Evolutionary conservation across 2,797 vertebrate species (phyloP), one percentile per base, ranked within the genome.

Genomic region (Cuniculus paca): DNA sequence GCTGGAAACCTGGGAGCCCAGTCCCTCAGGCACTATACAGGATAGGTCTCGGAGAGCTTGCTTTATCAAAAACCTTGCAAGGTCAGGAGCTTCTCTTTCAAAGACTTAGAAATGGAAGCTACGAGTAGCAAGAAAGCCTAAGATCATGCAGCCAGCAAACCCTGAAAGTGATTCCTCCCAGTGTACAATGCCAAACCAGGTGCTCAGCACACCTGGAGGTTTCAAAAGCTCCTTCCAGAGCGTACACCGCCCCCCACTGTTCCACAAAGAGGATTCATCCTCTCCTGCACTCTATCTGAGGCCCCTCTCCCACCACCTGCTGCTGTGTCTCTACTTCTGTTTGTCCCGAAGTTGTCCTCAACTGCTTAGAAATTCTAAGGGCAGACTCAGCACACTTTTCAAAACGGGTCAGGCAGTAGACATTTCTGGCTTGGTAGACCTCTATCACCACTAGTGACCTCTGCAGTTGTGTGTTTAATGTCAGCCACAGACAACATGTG

Each of bases 401-500:
- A 4, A 10, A 87, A 45, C 34, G 54, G 26, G 56, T 24, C 17
- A 1, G 65, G n/a, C 0, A 24, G 36, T 19, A 34, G 42, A 3
- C 16, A 4, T 5, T 8, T 14, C 3, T 16, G 45, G 65, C 17
- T 42, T 22, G 22, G 48, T 3, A 10, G 34, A 78, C 3, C 7
- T 20, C 54, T 17, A 1, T 11, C 28, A 24, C 6, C 6, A 5
- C 5, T 5, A n/a, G 58, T 79, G 31, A 58, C 2, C 48, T 36
- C 13, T 28, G 52, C 58, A 1, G 4, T 31, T 8, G 3, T 1
- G 17, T 2, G 3, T 34, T 1, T 7, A 3, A 10, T 9, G 16
- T 17, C 39, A 80, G 26, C 42, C 45, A 13, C 22, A 24, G 88
- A 68, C 12, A 7, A 14, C 20, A 3, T 0, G 17, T 1, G 28